phyloP scores from a whole-genome alignment of 1,140 invertebrate genomes.

The Conopomorpha cramerella region DNA sequence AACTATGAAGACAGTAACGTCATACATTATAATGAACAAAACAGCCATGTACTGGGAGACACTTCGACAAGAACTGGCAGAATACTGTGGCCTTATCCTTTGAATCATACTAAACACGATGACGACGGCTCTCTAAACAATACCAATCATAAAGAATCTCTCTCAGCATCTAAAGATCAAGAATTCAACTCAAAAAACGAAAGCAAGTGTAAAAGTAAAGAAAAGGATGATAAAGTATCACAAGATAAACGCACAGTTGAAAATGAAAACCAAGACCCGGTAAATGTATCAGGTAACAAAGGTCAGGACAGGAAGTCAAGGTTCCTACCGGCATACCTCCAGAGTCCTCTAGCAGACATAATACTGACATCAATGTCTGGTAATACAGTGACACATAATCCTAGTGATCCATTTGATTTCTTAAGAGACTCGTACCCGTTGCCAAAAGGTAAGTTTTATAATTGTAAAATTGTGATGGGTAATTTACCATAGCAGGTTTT shows the following conservation, averaged over 20 bases:
- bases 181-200: slow-evolving; percentile 8
- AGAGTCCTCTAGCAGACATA: slow-evolving; percentile 35
- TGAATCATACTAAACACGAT: too few species aligned
- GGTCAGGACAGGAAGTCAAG: background rate
- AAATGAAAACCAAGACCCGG: too few species aligned
- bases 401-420: slow-evolving; percentile 39
- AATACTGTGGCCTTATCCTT: slow-evolving; percentile 34
- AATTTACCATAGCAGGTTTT: background rate
- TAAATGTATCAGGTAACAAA: too few species aligned
- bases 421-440: slow-evolving; percentile 33
- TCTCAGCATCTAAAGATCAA: too few species aligned
- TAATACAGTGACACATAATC: slow-evolving; percentile 29
- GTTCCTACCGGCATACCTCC: slow-evolving; percentile 22
- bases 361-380: slow-evolving; percentile 30
- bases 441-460: slow-evolving; percentile 29
- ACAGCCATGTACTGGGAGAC: too few species aligned
- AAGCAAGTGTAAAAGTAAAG: slow-evolving; percentile 7
- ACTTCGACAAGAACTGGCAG: too few species aligned
- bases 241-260: slow-evolving; percentile 2
- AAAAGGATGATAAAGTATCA: slow-evolving; percentile 7
- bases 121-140: too few species aligned
- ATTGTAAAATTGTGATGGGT: background rate
- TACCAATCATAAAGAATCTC: too few species aligned
- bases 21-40: slow-evolving; percentile 12
- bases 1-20: slow-evolving; percentile 10